A percentile compares a stretch with the other conserved stretches of the same genome.
These are phyloP conservation scores for Electrophaes corylata DNA, from an alignment of 2,888 invertebrate species.

Conservation along the genomic window DNA sequence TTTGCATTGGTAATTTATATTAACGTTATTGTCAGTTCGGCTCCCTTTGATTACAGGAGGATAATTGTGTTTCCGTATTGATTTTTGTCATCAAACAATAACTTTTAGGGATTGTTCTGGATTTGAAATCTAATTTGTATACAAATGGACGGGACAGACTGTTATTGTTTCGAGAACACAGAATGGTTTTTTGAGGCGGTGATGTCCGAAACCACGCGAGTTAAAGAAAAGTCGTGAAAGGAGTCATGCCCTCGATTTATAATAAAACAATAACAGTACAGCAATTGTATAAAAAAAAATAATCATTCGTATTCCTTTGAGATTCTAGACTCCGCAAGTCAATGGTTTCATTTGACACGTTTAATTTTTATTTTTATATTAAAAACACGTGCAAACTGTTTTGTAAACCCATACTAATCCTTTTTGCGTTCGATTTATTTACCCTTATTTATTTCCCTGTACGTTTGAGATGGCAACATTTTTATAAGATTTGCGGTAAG, in stretches of 20 bases:
- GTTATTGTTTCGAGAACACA: too few relatives aligned
- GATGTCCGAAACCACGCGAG: too few relatives aligned
- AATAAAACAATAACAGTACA: too few relatives aligned
- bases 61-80: constrained; percentile 64
- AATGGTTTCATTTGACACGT: too few relatives aligned
- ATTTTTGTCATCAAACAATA: constrained; percentile 60
- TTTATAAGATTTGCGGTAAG: constrained; percentile 44
- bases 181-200: too few relatives aligned
- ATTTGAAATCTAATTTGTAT: constrained; percentile 17
- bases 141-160: constrained; percentile 12
- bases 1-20: constrained; percentile 81
- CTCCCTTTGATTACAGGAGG: constrained; percentile 62
- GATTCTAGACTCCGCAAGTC: too few relatives aligned
- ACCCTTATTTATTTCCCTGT: constrained; percentile 12
- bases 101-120: constrained; percentile 33
- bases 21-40: constrained; percentile 54
- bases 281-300: too few relatives aligned
- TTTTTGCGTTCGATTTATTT: background rate
- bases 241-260: too few relatives aligned
- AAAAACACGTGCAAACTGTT: background rate
- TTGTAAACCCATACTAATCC: background rate
- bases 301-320: too few relatives aligned
- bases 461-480: constrained; percentile 31
- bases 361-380: background rate
- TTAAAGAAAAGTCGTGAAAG: too few relatives aligned